A percentile compares a stretch with the other conserved stretches of the same genome.
These are phyloP conservation scores for Saguinus imperator DNA, from an alignment of 2,113 vertebrate species.

Conservation along the genomic window DNA sequence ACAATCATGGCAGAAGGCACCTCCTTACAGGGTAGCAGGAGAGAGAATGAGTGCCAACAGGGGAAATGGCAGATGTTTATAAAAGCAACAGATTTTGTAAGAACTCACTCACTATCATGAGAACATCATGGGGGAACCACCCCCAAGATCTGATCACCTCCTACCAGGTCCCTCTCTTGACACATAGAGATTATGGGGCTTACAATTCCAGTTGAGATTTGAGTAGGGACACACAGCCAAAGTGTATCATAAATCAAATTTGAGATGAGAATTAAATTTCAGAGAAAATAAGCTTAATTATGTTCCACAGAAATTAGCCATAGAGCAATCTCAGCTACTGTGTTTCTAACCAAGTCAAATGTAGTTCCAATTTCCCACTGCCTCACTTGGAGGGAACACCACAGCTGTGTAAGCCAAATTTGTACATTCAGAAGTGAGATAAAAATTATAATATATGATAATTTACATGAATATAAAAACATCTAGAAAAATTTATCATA, in stretches of 20 bases:
- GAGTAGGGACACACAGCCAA: no score
- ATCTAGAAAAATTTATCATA: not conserved
- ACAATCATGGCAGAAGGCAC: no score
- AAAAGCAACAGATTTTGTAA: no score
- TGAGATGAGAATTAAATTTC: not conserved
- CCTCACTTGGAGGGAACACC: not conserved
- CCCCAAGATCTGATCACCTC: no score
- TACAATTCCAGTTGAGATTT: no score
- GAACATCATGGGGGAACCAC: no score
- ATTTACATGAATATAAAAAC: not conserved
- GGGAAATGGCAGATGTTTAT: no score
- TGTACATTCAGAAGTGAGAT: not conserved
- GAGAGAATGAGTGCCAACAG: no score
- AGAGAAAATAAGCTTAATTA: not conserved
- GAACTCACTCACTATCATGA: no score
- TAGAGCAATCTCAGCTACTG: not conserved
- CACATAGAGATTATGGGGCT: no score
- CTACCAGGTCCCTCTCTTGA: no score
- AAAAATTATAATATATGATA: not conserved
- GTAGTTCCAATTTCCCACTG: not conserved
- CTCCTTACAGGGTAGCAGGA: no score
- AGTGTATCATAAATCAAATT: not conserved
- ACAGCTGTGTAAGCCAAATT: not conserved
- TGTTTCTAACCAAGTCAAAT: not conserved
- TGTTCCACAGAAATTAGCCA: not conserved